These are phyloP conservation scores for Mesochorus sp. DNA, from an alignment of 2,888 invertebrate species.

Conservation along the genomic window DNA sequence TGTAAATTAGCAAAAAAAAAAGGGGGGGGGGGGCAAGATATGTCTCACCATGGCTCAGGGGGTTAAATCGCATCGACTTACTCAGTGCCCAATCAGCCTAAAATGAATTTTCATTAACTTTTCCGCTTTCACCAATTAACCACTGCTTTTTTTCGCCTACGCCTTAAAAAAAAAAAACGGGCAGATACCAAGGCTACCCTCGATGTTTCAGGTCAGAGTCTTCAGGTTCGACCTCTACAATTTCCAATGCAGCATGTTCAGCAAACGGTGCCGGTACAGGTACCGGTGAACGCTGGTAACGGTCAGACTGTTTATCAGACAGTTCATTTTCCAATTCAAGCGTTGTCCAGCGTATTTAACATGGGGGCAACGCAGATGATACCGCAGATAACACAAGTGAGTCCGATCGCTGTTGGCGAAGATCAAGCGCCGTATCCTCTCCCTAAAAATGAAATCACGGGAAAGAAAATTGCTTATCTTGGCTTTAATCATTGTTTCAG, in stretches of 20 bases:
- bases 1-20: no score
- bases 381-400: constrained; percentile 91
- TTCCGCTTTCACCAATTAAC: constrained; percentile 64
- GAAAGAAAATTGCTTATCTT: no score
- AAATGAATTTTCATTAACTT: no score
- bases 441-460: no score
- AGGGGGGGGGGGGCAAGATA: no score
- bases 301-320: constrained; percentile 98
- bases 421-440: no score
- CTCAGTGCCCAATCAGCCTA: no score
- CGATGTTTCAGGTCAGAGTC: constrained; percentile 86
- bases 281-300: constrained; percentile 91
- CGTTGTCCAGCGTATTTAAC: constrained; percentile 86
- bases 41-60: no score
- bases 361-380: constrained; percentile 89
- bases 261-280: constrained; percentile 94
- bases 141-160: constrained; percentile 58
- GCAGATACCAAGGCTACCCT: constrained; percentile 72
- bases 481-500: constrained; percentile 77
- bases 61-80: no score
- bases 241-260: constrained; percentile 86
- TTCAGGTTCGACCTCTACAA: constrained; percentile 88
- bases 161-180: constrained; percentile 64
- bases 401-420: background rate
- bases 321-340: constrained; percentile 95